These are phyloP conservation scores for Balaenoptera acutorostrata DNA, from an alignment of 2,113 vertebrate species.

Conservation along the genomic window DNA sequence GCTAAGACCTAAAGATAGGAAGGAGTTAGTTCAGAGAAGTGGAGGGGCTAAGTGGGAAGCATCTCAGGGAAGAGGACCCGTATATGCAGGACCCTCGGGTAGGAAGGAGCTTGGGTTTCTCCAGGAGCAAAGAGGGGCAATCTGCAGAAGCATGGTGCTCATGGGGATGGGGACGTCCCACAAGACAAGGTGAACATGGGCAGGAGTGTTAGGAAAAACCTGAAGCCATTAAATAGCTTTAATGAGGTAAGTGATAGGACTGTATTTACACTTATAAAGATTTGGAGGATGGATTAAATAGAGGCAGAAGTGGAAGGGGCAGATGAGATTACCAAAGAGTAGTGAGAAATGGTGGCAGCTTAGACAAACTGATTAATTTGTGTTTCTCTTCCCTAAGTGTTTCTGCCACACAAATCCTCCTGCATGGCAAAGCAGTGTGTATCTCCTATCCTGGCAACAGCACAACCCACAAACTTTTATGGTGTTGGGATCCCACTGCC, in stretches of 20 bases:
- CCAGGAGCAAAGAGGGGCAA: not conserved
- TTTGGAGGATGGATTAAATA: not conserved
- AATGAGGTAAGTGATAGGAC: not conserved
- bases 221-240: not conserved
- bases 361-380: not conserved
- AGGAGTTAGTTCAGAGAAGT: not conserved
- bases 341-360: not conserved
- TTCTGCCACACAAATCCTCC: not conserved
- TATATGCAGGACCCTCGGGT: not conserved
- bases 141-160: not conserved
- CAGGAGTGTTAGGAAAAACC: not conserved
- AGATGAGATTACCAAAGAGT: not conserved
- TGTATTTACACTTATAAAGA: not conserved
- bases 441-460: not conserved
- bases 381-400: not conserved
- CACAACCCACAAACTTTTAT: not conserved
- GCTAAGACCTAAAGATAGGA: not conserved
- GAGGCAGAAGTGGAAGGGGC: not conserved
- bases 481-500: not conserved
- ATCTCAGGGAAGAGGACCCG: not conserved
- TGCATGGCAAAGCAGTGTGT: not conserved
- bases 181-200: not conserved
- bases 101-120: not conserved
- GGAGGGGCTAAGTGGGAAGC: not conserved
- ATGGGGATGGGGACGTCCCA: rapidly evolving